These are phyloP conservation scores for Zapornia atra DNA, from an alignment of 2,113 vertebrate species.

Conservation along the genomic window DNA sequence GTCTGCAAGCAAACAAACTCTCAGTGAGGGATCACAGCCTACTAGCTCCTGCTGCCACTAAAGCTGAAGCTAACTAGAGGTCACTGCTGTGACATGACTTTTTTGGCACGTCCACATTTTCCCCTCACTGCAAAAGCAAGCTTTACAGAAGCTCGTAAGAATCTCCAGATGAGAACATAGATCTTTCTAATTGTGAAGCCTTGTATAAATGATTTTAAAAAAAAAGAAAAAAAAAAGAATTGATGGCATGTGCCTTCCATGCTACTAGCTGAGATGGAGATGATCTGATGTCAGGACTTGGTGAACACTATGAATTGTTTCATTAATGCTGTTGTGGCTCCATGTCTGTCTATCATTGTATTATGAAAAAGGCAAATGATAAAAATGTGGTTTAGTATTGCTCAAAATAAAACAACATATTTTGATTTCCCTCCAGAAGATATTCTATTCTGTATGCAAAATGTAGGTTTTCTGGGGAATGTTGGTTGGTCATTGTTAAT, in stretches of 20 bases:
- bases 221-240: background rate
- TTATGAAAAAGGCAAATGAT: background rate
- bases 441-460: background rate
- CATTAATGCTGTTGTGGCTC: background rate
- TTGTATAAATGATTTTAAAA: background rate
- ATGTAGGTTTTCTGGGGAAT: background rate
- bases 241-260: fast-evolving
- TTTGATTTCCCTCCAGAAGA: background rate
- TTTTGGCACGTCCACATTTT: background rate
- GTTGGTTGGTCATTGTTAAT: background rate
- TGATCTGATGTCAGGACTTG: background rate
- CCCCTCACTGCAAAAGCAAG: background rate
- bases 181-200: background rate
- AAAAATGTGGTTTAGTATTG: background rate
- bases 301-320: background rate
- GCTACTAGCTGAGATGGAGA: background rate
- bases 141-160: background rate
- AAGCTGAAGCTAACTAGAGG: background rate
- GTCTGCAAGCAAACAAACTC: background rate
- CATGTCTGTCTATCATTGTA: background rate
- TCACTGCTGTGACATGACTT: background rate
- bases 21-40: background rate
- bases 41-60: background rate
- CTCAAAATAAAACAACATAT: background rate
- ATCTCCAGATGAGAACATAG: background rate